Evolutionary conservation across 2,888 invertebrate species (phyloP), one percentile per base, ranked within the genome.

Genomic region (Pandemis cinnamomeana): DNA sequence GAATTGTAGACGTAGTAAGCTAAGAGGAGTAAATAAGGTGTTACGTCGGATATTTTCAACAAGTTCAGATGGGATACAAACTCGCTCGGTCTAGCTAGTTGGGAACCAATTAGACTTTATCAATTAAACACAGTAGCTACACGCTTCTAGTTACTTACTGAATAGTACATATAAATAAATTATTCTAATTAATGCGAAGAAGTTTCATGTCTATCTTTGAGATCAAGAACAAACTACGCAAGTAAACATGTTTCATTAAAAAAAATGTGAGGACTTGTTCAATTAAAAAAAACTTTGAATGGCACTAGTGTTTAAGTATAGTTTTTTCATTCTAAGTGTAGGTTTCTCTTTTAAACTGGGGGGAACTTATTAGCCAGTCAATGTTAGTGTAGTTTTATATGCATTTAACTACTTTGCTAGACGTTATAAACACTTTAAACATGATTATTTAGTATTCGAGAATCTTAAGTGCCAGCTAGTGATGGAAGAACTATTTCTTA

Each of bases 1-100:
- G 48, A 48, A 48, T 41, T 51, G 60, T 53, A 74, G 46, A 46
- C 11, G 46, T 11, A 46, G 46, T 4, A 46, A 46, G 66, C 61
- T 70, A 36, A 42, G 60, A 46, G 46, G 55, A 64, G 73, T 66
- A 64, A 74, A 70, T 67, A 74, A 64, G 60, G 51, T 51, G 66
- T 51, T 74, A 66, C 42, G 51, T 61, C n/a, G 46, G 69, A 70
- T 74, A 74, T 70, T 74, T 70, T 61, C 70, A 73, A 70, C 66
- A n/a, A 55, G 55, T 74, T 53, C 67, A 10, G 55, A 55, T 46
- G 41, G 51, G 70, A 70, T 53, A 60, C 70, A 61, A 70, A 64
- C 27, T 2, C 67, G 71, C 53, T 53, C 53, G 42, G 63, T 20
- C 64, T 70, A 66, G 70, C 64, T 70, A 70, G 73, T 70, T 74